Percentiles rank a stretch among this genome's conserved stretches.
phyloP scores from a whole-genome alignment of 2,113 vertebrate species.

The Martes martes region DNA sequence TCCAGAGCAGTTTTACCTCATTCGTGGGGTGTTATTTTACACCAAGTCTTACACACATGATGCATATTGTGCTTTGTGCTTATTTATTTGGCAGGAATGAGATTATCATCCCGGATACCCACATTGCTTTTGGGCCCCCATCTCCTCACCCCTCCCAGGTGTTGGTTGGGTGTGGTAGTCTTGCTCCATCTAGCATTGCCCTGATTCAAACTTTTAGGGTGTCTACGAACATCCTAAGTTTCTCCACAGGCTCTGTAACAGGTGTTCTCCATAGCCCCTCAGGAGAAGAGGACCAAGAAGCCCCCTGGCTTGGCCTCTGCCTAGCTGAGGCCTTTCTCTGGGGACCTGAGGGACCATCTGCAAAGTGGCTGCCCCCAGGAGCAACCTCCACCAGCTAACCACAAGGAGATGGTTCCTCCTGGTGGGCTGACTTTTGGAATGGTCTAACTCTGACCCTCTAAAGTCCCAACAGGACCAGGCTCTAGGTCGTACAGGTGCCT shows the following conservation, averaged over 20 bases:
- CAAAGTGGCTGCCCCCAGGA: not conserved
- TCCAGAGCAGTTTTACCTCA: not conserved
- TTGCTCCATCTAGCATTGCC: not conserved
- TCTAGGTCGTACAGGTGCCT: not conserved
- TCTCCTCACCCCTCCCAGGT: not conserved
- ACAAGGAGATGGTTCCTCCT: not conserved
- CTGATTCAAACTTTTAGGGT: not conserved
- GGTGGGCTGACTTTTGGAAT: not conserved
- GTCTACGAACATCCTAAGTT: not conserved
- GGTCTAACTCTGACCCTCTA: not conserved
- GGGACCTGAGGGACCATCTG: not conserved
- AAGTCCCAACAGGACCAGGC: not conserved
- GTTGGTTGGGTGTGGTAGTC: not conserved
- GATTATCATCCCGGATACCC: not conserved
- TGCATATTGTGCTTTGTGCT: not conserved
- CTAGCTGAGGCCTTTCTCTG: not conserved
- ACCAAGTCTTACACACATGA: not conserved
- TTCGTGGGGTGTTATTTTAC: not conserved
- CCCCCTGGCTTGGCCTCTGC: rapidly evolving
- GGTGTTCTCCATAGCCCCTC: too few species aligned
- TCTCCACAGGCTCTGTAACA: not conserved
- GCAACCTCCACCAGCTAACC: not conserved
- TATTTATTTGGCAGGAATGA: not conserved
- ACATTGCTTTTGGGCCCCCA: not conserved
- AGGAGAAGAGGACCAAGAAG: not conserved